A percentile compares a stretch with the other conserved stretches of the same genome.
phyloP scores from a whole-genome alignment of 1,140 invertebrate species.

The Hyles vespertilio region DNA sequence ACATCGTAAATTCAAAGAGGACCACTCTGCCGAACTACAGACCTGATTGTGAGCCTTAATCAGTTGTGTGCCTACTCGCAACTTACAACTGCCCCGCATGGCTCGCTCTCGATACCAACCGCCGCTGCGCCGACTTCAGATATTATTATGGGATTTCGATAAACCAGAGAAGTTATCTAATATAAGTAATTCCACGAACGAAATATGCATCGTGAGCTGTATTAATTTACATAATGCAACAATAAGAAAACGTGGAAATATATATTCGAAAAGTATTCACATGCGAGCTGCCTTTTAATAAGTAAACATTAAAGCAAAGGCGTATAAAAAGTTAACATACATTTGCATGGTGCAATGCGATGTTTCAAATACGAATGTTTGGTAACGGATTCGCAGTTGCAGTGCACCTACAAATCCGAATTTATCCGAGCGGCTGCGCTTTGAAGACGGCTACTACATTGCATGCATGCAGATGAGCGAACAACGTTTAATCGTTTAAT shows the following conservation, averaged over 20 bases:
- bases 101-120: too few relatives aligned
- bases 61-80: constrained; percentile 51
- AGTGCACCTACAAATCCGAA: constrained; percentile 40
- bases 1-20: constrained; percentile 73
- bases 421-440: constrained; percentile 52
- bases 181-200: too few relatives aligned
- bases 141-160: neutral
- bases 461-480: constrained; percentile 59
- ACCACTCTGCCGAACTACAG: constrained; percentile 63
- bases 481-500: constrained; percentile 60
- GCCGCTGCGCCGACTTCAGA: neutral
- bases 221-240: too few relatives aligned
- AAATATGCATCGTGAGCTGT: too few relatives aligned
- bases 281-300: too few relatives aligned
- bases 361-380: constrained; percentile 23
- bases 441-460: constrained; percentile 48
- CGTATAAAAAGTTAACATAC: too few relatives aligned
- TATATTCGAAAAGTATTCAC: too few relatives aligned
- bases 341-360: too few relatives aligned
- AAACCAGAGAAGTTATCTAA: too few relatives aligned
- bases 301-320: too few relatives aligned
- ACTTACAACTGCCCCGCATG: constrained; percentile 6
- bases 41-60: constrained; percentile 72
- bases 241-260: too few relatives aligned
- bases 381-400: constrained; percentile 26